Percentiles rank a stretch among this genome's conserved stretches.
These are phyloP conservation scores for Patella depressa DNA, from an alignment of 2,888 invertebrate species.

Conservation along the genomic window DNA sequence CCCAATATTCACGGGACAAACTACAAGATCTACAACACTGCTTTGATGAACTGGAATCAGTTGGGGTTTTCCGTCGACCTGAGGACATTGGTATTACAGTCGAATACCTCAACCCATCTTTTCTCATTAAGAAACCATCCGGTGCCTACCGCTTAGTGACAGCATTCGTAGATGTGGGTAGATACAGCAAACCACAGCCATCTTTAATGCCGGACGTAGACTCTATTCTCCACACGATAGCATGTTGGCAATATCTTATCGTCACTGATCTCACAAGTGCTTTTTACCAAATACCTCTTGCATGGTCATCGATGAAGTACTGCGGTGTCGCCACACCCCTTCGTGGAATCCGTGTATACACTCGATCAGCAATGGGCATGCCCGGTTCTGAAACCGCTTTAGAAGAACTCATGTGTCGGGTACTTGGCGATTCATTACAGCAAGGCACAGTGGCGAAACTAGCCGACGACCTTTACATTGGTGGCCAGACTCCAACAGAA, in stretches of 20 bases:
- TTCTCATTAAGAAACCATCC: constrained; percentile 16
- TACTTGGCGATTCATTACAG: constrained; percentile 30
- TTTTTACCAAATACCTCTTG: constrained; percentile 47
- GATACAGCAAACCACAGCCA: constrained; percentile 44
- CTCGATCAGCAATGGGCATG: constrained; percentile 47
- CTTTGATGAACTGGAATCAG: constrained; percentile 44
- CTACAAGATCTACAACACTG: constrained; percentile 39
- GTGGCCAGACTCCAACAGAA: too few relatives aligned
- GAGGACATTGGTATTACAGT: constrained; percentile 32
- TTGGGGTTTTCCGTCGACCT: constrained; percentile 32
- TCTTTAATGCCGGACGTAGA: constrained; percentile 33
- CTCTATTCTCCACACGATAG: too few relatives aligned
- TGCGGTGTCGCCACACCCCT: constrained; percentile 48
- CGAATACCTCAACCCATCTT: constrained; percentile 35
- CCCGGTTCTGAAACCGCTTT: constrained; percentile 48
- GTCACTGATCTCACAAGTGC: too few relatives aligned
- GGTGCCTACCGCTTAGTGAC: constrained; percentile 36
- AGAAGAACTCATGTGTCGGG: constrained; percentile 32
- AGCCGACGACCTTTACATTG: too few relatives aligned
- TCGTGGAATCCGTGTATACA: too few relatives aligned
- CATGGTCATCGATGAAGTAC: constrained; percentile 43
- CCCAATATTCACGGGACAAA: too few relatives aligned
- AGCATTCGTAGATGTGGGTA: constrained; percentile 33
- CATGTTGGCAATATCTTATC: constrained; percentile 48
- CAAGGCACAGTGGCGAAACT: constrained; percentile 34